These are phyloP conservation scores for Ceratosolen fusciceps DNA, from an alignment of 1,140 invertebrate genomes.

Conservation along the genomic window DNA sequence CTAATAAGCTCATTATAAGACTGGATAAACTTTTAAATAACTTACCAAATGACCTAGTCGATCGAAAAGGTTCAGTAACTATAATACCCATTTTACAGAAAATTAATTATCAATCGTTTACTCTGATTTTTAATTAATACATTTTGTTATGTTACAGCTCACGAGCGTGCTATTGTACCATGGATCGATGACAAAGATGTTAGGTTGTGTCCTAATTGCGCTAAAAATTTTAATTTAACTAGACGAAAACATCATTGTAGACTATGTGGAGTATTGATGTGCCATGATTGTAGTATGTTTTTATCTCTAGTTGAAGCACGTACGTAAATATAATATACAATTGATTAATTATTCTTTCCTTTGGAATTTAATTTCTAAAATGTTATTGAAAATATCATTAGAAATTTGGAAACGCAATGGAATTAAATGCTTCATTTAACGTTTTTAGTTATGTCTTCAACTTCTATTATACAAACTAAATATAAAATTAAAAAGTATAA, in stretches of 20 bases:
- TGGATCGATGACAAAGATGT: conserved; percentile 95
- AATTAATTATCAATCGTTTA: conserved; percentile 19
- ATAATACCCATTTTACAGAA: conserved; percentile 19
- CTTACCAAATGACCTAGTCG: conserved; percentile 83
- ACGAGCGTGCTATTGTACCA: conserved; percentile 86
- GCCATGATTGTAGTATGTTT: conserved; percentile 93
- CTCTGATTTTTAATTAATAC: neutral
- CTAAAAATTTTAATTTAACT: conserved; percentile 87
- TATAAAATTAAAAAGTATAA: too few relatives aligned
- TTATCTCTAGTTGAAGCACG: conserved; percentile 86
- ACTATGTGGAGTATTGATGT: conserved; percentile 96
- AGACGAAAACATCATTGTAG: conserved; percentile 96
- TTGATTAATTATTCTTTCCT: neutral
- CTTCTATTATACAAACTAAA: too few relatives aligned
- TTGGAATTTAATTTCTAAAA: too few relatives aligned
- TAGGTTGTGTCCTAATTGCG: conserved; percentile 92
- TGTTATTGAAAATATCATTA: too few relatives aligned
- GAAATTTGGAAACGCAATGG: too few relatives aligned
- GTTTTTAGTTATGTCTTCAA: too few relatives aligned
- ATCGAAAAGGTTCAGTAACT: conserved; percentile 80
- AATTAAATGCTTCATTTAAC: too few relatives aligned
- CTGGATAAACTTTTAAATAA: conserved; percentile 92
- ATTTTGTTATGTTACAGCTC: conserved; percentile 68
- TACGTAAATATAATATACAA: conserved; percentile 72
- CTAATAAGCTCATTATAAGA: conserved; percentile 95